Evolutionary conservation across 2,113 vertebrate genomes (phyloP).

Genomic region (Lota lota): DNA sequence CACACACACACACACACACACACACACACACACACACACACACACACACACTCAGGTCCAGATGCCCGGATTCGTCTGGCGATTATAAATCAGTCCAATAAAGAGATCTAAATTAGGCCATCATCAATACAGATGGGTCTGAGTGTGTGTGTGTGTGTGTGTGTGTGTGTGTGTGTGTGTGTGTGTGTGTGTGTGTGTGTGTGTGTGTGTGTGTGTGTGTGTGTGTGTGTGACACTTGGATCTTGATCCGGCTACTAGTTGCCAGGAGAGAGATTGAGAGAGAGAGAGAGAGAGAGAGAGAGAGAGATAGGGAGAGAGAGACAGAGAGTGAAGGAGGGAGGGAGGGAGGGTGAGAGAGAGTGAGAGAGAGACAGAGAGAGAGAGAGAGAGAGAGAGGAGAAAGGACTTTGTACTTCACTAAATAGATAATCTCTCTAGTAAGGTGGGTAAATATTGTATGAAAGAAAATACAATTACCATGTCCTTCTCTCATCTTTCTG

Average conservation of each 20-base stretch:
- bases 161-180: constrained; percentile 12
- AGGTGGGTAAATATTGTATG: constrained; percentile 65
- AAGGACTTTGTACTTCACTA: constrained; percentile 56
- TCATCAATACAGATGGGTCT: constrained; percentile 69
- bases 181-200: constrained; percentile 23
- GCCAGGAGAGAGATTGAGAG: constrained; percentile 36
- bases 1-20: constrained; percentile 9
- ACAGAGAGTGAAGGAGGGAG: constrained; percentile 27
- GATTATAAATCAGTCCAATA: constrained; percentile 63
- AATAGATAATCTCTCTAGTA: constrained; percentile 60
- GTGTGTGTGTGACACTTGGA: constrained; percentile 42
- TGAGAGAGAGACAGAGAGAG: background rate
- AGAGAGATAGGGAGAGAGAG: constrained; percentile 31
- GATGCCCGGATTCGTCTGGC: constrained; percentile 36
- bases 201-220: constrained; percentile 9
- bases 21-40: constrained; percentile 13
- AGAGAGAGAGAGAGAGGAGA: constrained; percentile 37
- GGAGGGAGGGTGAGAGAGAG: constrained; percentile 17
- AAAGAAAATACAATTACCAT: constrained; percentile 59
- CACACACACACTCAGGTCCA: constrained; percentile 1
- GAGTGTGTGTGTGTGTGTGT: constrained; percentile 3
- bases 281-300: background rate
- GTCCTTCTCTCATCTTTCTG: constrained; percentile 10
- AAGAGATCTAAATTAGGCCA: constrained; percentile 67
- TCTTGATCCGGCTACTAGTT: constrained; percentile 42